Conservation (phyloP, 2,113 vertebrate species). For the Sialia sialis region DNA sequence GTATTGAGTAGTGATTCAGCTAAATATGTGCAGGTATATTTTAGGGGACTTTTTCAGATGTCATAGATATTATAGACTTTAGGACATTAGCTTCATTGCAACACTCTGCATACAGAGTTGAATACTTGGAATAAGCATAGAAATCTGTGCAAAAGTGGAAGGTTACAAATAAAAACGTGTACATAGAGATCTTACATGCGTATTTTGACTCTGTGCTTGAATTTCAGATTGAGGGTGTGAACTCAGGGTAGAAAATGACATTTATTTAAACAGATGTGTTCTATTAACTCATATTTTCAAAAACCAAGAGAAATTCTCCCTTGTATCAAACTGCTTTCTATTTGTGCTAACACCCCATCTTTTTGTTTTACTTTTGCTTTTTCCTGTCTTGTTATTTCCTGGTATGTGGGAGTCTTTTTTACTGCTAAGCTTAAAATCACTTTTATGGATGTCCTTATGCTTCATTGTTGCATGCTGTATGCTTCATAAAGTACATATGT, state of each 20-base stretch:
- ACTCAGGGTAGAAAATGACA: background rate
- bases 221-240: background rate
- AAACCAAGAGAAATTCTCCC: background rate
- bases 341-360: background rate
- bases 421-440: background rate
- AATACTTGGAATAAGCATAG: background rate
- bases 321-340: background rate
- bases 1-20: background rate
- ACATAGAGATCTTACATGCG: background rate
- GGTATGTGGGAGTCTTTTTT: background rate
- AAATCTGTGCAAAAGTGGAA: background rate
- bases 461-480: background rate
- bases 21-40: background rate
- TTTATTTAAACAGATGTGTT: background rate
- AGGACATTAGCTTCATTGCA: background rate
- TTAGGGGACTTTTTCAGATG: background rate
- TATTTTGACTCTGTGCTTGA: background rate
- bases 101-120: background rate
- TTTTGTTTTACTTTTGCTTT: background rate
- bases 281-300: background rate
- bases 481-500: background rate
- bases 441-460: background rate
- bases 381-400: background rate
- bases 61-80: background rate
- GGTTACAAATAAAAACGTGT: background rate